Base-by-base conservation (phyloP, 2,888 invertebrate genomes). In the Drosophila anomalata region DNA sequence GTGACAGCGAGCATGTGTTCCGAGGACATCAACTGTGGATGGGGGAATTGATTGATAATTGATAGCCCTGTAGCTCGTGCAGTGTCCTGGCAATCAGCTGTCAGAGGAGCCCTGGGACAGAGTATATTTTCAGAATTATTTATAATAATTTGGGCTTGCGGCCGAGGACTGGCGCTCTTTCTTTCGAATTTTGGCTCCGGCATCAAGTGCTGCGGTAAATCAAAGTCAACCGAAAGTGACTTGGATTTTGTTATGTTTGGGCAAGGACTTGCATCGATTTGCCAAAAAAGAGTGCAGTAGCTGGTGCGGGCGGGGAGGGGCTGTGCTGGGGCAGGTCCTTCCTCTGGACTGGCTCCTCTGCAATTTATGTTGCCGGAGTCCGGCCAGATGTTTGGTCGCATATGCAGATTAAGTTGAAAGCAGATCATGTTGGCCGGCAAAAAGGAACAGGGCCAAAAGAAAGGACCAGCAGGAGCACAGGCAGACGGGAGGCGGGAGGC, bases 391-490 rank as follows among this genome's bases (percentile, higher is more conserved):
- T 39, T 67, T 66, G 66, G 57, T 63, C 69, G 55, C 70, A 68
- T 66, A 70, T 70, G 69, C 70, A 70, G 70, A 70, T 62, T 70
- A 70, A 55, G 62, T 52, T 70, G 54, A 41, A 53, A 65, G 55
- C 61, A 59, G 61, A 62, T 62, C 61, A 59, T 62, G 61, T 62
- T 59, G 41, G 11, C 33, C 46, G 9, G 57, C 11, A 24, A 12
- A 22, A 17, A 17, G 33, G 31, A 33, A 26, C 8, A 29, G 42
- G 11, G 31, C 24, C 12, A 22, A 47, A 14, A 57, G 36, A 8
- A 24, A 24, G 4, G 9, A 39, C 41, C 41, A 11, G 17, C 24
- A 26, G 17, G 2, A n/a, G 22, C 9, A 1, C 26, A 26, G 1
- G 33, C 5, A 12, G 29, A 17, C 14, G 17, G 48, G 17, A 11